These are phyloP conservation scores for Genyomyrus donnyi DNA, from an alignment of 2,113 vertebrate species.

Conservation along the genomic window DNA sequence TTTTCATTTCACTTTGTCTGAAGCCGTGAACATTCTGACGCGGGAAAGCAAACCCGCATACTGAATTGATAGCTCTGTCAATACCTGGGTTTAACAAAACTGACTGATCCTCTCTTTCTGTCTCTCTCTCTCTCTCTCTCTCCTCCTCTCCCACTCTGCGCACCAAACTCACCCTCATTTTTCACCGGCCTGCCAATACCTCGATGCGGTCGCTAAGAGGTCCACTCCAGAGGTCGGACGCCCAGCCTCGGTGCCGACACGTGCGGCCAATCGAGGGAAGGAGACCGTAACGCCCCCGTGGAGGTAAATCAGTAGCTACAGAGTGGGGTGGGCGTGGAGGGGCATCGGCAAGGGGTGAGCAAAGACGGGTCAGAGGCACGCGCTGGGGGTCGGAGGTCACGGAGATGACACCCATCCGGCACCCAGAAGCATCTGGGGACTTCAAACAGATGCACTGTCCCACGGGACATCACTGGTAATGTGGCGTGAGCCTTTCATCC, in stretches of 20 bases:
- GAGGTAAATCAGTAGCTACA: not conserved
- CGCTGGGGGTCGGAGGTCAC: not conserved
- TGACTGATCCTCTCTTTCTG: not conserved
- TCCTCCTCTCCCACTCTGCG: not conserved
- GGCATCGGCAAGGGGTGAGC: not conserved
- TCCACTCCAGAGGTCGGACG: not conserved
- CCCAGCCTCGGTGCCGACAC: not conserved
- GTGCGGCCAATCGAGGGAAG: not conserved
- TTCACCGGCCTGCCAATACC: not conserved
- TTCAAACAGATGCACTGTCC: not conserved
- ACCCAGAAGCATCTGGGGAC: not conserved
- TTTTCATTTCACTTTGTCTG: slow-evolving; percentile 7
- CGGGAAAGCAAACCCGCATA: not conserved
- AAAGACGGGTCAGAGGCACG: not conserved
- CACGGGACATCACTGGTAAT: not conserved
- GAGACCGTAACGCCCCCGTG: not conserved
- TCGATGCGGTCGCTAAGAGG: not conserved
- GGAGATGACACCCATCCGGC: not conserved
- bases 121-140: not conserved
- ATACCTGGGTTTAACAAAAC: not conserved
- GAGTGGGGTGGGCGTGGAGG: not conserved
- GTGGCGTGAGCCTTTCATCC: not conserved
- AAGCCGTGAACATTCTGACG: not conserved
- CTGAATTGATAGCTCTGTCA: not conserved
- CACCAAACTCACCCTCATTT: not conserved